Conservation (phyloP, 1,140 invertebrate genomes). For the Hylaeus volcanicus region DNA sequence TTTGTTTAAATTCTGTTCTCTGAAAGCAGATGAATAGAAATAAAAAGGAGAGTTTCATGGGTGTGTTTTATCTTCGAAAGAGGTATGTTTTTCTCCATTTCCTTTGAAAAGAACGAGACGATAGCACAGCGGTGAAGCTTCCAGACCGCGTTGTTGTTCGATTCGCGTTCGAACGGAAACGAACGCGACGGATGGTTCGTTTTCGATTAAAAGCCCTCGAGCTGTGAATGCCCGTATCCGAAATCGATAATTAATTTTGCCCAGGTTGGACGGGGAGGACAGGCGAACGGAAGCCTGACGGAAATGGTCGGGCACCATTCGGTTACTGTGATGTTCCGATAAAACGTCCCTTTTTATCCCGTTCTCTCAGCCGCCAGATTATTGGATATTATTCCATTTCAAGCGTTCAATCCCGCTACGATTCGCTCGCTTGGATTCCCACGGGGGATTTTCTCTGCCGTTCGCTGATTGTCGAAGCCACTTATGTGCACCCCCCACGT, state of each 20-base stretch:
- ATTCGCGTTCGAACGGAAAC: constrained; percentile 54
- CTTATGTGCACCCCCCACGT: constrained; percentile 18
- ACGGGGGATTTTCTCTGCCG: constrained; percentile 62
- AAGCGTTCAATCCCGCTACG: constrained; percentile 78
- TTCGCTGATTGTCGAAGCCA: constrained; percentile 62
- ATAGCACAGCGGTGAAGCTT: constrained; percentile 19
- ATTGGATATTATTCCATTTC: constrained; percentile 80
- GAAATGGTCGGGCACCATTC: constrained; percentile 62
- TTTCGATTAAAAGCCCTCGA: constrained; percentile 72
- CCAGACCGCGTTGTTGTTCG: constrained; percentile 47
- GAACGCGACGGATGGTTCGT: constrained; percentile 65
- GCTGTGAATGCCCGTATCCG: constrained; percentile 73
- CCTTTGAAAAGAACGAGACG: constrained; percentile 7
- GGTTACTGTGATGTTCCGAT: constrained; percentile 72
- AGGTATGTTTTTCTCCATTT: not conserved
- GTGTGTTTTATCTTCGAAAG: not conserved
- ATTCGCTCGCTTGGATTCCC: constrained; percentile 75
- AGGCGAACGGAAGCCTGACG: constrained; percentile 55
- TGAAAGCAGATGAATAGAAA: not conserved
- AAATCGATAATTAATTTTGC: constrained; percentile 80
- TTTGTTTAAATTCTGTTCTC: too few relatives aligned
- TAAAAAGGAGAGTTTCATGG: too few relatives aligned
- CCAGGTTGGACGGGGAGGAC: constrained; percentile 38
- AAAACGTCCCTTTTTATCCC: constrained; percentile 76
- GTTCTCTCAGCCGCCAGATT: constrained; percentile 72